phyloP scores from a whole-genome alignment of 2,888 invertebrate genomes.

The Thymelicus sylvestris region DNA sequence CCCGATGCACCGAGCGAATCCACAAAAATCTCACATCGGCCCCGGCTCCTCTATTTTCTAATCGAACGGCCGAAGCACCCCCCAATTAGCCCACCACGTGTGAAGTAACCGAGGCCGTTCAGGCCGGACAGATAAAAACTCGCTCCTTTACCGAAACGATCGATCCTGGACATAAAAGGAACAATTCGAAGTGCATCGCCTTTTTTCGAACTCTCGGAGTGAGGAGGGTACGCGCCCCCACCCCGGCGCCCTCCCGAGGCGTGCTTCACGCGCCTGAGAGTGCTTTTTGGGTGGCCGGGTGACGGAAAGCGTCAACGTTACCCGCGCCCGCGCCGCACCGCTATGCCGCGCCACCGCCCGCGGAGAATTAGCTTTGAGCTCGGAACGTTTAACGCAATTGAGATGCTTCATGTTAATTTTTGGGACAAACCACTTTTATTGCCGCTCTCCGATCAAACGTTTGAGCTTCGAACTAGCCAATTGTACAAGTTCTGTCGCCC shows the following conservation, averaged over 20 bases:
- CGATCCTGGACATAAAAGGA: constrained; percentile 83
- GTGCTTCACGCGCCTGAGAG: constrained; percentile 72
- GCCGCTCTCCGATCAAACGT: constrained; percentile 10
- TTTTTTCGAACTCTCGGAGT: constrained; percentile 75
- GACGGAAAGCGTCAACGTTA: constrained; percentile 68
- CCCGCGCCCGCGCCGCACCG: constrained; percentile 46
- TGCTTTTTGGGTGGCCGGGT: constrained; percentile 73
- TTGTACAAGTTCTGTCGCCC: background rate
- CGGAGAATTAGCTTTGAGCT: constrained; percentile 63
- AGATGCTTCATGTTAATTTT: constrained; percentile 40
- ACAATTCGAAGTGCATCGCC: constrained; percentile 83
- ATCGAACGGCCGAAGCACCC: constrained; percentile 58
- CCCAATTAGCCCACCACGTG: constrained; percentile 77
- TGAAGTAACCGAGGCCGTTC: constrained; percentile 66
- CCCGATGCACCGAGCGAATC: constrained; percentile 25
- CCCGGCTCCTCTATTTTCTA: constrained; percentile 54
- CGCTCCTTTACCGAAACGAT: constrained; percentile 81
- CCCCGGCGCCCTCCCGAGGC: constrained; percentile 55
- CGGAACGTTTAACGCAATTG: constrained; percentile 47
- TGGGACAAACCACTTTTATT: constrained; percentile 23
- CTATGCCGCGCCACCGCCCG: constrained; percentile 50
- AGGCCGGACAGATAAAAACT: constrained; percentile 75
- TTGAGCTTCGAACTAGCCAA: constrained; percentile 7
- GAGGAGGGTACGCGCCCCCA: constrained; percentile 46
- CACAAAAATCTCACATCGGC: constrained; percentile 41